Evolutionary conservation across 2,113 vertebrate species (phyloP), one percentile per base, ranked within the genome.

Genomic region (Nicator chloris): DNA sequence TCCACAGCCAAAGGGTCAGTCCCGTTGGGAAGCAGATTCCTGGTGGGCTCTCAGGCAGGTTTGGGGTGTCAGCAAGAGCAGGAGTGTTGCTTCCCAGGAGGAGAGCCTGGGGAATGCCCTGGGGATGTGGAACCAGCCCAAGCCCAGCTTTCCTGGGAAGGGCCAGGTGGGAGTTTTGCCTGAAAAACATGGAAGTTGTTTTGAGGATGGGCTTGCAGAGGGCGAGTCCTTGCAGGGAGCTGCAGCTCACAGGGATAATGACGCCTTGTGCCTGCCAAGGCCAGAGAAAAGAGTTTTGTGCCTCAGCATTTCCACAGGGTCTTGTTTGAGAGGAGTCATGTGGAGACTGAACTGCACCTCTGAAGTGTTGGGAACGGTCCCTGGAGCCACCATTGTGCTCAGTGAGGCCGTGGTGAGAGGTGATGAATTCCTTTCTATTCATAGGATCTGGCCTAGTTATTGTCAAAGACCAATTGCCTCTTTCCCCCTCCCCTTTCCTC

Each of bases 361-460:
- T 49, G 14, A 68, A 72, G 86, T 40, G 88, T 77, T 26, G 31
- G 82, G 33, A 88, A 35, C 10, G 68, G 81, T 76, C 91, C 59
- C 94, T 65, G 45, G 87, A 91, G 89, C 37, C 85, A 61, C 7
- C 63, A n/a, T 57, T 22, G 72, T 51, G 82, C 73, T 39, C 80
- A 70, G 49, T 11, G 56, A 78, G 92, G 69, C 82, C 1, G 0
- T 39, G 5, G 7, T 69, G 37, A 85, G 81, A 78, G 37, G 78
- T 92, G 89, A 95, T 40, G 42, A 93, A 93, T 93, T 94, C 73
- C 42, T 59, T 86, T 82, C 89, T 95, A 91, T 95, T 95, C 92
- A 91, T 72, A 93, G 89, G 60, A 79, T 15, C 89, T 91, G 86
- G 44, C 89, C 89, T 75, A 92, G 61, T 95, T 96, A 82, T 79